Conservation (phyloP, 2,113 vertebrate species). For the Hystrix brachyura region DNA sequence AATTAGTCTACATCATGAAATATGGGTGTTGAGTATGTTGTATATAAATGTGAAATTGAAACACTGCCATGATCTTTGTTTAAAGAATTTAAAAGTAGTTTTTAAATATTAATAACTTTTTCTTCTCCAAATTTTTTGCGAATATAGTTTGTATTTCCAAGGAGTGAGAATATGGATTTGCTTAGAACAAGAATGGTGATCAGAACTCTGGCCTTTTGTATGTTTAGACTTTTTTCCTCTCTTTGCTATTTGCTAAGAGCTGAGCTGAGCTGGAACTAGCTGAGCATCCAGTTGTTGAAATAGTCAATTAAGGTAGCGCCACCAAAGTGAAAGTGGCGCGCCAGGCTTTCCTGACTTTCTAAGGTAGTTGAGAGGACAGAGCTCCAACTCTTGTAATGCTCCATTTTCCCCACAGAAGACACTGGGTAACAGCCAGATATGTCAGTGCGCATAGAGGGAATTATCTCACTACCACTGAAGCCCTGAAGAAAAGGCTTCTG, state of each 20-base stretch:
- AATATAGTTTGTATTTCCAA: constrained; percentile 12
- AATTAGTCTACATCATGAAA: background rate
- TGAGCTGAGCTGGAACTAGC: background rate
- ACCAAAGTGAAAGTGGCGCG: background rate
- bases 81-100: constrained; percentile 17
- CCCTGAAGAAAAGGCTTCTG: background rate
- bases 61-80: background rate
- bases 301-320: background rate
- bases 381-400: background rate
- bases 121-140: background rate
- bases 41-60: constrained; percentile 2
- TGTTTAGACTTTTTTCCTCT: background rate
- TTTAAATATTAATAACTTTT: constrained; percentile 7
- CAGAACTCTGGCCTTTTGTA: background rate
- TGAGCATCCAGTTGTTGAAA: background rate
- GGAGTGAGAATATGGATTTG: background rate
- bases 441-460: background rate
- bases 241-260: background rate
- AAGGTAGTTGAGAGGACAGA: background rate
- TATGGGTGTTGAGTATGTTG: background rate
- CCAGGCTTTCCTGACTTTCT: background rate
- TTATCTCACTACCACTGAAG: background rate
- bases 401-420: background rate
- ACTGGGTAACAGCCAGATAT: background rate
- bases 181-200: background rate